These are phyloP conservation scores for Drosophila acutilabella DNA, from an alignment of 2,888 invertebrate genomes.

Conservation along the genomic window DNA sequence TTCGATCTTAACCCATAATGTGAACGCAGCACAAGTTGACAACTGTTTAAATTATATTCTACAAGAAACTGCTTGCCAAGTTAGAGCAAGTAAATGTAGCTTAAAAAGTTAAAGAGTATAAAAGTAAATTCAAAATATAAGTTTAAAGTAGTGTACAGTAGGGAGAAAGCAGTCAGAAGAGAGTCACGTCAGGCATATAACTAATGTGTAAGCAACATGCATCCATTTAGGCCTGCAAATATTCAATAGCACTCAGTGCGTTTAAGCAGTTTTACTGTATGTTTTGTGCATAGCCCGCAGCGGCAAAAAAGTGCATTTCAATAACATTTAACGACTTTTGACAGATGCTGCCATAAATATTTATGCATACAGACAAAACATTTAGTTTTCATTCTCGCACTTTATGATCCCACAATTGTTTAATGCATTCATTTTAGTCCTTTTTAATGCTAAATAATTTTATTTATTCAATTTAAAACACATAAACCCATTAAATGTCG, in stretches of 20 bases:
- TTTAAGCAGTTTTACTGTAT: conserved; percentile 12
- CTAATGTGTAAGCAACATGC: conserved; percentile 49
- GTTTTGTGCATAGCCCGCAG: conserved; percentile 5
- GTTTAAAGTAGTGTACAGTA: conserved; percentile 12
- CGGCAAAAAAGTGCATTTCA: conserved; percentile 42
- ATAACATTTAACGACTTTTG: conserved; percentile 62
- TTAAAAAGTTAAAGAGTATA: conserved; percentile 60
- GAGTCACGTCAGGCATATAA: conserved; percentile 23
- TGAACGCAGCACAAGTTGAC: conserved; percentile 33
- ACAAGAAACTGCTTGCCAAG: conserved; percentile 30
- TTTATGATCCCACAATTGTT: background rate
- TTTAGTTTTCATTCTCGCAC: conserved; percentile 43
- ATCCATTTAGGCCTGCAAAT: conserved; percentile 43
- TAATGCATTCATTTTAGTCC: background rate
- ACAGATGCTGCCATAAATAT: conserved; percentile 43
- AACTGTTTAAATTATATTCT: conserved; percentile 47
- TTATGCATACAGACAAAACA: conserved; percentile 43
- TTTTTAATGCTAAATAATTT: conserved; percentile 25
- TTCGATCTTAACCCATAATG: conserved; percentile 29
- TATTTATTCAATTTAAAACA: background rate
- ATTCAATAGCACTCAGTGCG: conserved; percentile 30
- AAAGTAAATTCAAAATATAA: conserved; percentile 38
- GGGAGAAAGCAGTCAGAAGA: background rate
- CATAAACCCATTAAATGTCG: background rate
- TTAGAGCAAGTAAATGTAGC: conserved; percentile 29